Conservation (phyloP, 2,113 vertebrate genomes). For the Phrynosoma platyrhinos region DNA sequence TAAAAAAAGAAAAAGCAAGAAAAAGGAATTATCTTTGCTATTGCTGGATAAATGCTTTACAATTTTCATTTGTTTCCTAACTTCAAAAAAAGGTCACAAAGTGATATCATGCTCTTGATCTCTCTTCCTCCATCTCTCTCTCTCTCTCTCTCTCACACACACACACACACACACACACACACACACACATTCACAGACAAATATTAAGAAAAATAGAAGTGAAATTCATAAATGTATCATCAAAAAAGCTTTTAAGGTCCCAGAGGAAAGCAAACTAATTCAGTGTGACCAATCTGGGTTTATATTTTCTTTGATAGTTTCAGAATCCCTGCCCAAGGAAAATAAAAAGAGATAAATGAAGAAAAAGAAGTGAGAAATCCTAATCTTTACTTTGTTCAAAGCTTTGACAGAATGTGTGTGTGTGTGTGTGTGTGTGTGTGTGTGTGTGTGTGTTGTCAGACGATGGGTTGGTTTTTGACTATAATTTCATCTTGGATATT, state of each 20-base stretch:
- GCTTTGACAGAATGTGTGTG: neutral
- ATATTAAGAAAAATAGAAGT: neutral
- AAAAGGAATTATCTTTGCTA: neutral
- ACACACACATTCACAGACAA: neutral
- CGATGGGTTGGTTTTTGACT: too few relatives aligned
- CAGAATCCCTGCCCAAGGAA: constrained; percentile 20
- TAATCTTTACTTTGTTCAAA: constrained; percentile 48
- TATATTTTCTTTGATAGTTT: constrained; percentile 41
- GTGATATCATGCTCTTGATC: neutral
- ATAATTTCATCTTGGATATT: too few relatives aligned
- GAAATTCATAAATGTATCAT: constrained; percentile 17
- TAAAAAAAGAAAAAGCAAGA: neutral
- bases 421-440: too few relatives aligned
- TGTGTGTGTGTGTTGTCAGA: neutral
- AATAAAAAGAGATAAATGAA: neutral
- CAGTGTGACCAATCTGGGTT: constrained; percentile 31
- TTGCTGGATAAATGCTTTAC: constrained; percentile 29
- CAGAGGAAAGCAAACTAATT: constrained; percentile 50
- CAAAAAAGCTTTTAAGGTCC: constrained; percentile 15
- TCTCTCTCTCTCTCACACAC: too few relatives aligned
- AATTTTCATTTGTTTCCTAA: constrained; percentile 18
- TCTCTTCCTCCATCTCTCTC: constrained; percentile 4
- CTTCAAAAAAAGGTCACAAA: constrained; percentile 12
- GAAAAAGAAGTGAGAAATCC: constrained; percentile 11
- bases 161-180: too few relatives aligned